Evolutionary conservation across 1,140 invertebrate species (phyloP).

Genomic region (Rhynchophorus ferrugineus): DNA sequence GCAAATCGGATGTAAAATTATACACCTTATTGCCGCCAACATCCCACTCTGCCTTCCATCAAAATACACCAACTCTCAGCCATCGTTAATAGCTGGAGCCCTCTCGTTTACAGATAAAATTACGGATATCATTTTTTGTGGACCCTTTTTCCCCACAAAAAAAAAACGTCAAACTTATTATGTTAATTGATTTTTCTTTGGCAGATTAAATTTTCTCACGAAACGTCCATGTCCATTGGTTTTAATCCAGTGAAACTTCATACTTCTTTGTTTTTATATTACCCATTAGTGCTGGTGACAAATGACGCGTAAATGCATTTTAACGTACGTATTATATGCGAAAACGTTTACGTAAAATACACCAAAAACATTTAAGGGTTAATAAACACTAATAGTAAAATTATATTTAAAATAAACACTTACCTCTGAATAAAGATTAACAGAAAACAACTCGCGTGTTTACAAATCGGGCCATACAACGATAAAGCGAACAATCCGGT

Average conservation of each 20-base stretch:
- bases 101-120: conserved; percentile 20
- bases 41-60: conserved; percentile 20
- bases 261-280: not conserved
- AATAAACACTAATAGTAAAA: no score
- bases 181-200: conserved; percentile 11
- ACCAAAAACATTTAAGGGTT: no score
- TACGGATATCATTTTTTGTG: conserved; percentile 19
- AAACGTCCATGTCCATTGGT: not conserved
- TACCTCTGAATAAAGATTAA: no score
- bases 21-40: conserved; percentile 36
- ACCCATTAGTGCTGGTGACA: no score
- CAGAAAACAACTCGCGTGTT: no score
- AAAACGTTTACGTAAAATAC: no score
- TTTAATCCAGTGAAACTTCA: not conserved
- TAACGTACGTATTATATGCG: no score
- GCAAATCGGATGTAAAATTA: conserved; percentile 41
- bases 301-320: no score
- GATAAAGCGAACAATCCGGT: no score
- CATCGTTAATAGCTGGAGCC: conserved; percentile 19
- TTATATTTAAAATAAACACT: no score
- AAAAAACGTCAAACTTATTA: conserved; percentile 15
- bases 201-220: conserved; percentile 9
- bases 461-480: no score
- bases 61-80: conserved; percentile 25
- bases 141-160: conserved; percentile 1